Evolutionary conservation across 2,797 vertebrate genomes (phyloP).

Genomic region (Syndactyla subalaris): DNA sequence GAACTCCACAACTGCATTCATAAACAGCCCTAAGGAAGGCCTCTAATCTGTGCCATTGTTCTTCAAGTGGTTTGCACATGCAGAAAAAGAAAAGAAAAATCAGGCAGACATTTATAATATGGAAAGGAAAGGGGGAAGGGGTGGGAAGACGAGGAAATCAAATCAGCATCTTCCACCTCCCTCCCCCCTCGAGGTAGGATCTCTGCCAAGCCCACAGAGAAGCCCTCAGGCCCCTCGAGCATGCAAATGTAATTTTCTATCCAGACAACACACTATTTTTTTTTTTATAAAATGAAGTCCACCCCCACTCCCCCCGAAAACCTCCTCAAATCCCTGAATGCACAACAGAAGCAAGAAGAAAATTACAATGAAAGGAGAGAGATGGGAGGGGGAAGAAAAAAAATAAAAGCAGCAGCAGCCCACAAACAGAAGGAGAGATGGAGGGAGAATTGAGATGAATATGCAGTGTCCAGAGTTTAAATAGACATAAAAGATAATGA

Average conservation of each 20-base stretch:
- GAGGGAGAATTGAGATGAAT: slow-evolving; percentile 73
- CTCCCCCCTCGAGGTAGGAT: slow-evolving; percentile 52
- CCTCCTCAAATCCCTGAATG: slow-evolving; percentile 75
- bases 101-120: slow-evolving; percentile 75
- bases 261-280: slow-evolving; percentile 75
- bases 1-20: slow-evolving; percentile 77
- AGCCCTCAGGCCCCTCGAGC: slow-evolving; percentile 77
- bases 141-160: slow-evolving; percentile 71
- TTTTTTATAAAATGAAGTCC: slow-evolving; percentile 71
- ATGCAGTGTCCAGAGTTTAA: slow-evolving; percentile 77
- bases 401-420: slow-evolving; percentile 29
- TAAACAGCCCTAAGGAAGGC: slow-evolving; percentile 77
- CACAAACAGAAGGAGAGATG: slow-evolving; percentile 72
- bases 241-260: slow-evolving; percentile 84
- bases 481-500: slow-evolving; percentile 81
- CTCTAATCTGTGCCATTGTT: slow-evolving; percentile 83
- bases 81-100: slow-evolving; percentile 77
- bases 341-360: slow-evolving; percentile 74
- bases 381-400: neutral
- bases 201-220: slow-evolving; percentile 79
- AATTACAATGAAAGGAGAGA: slow-evolving; percentile 72
- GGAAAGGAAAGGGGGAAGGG: slow-evolving; percentile 71
- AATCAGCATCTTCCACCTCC: slow-evolving; percentile 69
- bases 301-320: slow-evolving; percentile 63
- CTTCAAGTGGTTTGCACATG: slow-evolving; percentile 80